phyloP scores from a whole-genome alignment of 2,113 vertebrate genomes.

The Progne subis region DNA sequence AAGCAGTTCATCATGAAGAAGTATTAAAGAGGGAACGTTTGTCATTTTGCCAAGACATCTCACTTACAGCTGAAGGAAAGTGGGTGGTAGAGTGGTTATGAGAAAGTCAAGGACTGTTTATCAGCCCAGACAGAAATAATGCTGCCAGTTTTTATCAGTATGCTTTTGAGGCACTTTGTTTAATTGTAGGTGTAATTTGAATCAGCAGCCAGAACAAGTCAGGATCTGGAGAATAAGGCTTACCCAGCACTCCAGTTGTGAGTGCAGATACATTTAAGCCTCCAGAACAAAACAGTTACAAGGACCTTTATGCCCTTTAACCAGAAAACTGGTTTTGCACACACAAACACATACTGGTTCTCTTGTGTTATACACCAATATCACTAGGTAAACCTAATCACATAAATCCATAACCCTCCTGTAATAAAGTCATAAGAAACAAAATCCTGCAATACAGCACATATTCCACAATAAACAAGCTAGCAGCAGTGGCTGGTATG shows the following conservation, averaged over 20 bases:
- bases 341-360: background rate
- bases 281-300: background rate
- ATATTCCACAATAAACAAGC: background rate
- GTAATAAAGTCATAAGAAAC: background rate
- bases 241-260: background rate
- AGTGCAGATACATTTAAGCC: background rate
- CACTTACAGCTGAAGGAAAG: background rate
- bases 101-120: slow-evolving; percentile 25
- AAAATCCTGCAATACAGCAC: background rate
- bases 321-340: background rate
- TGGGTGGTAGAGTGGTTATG: background rate
- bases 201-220: background rate
- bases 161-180: background rate
- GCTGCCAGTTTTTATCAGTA: slow-evolving; percentile 11
- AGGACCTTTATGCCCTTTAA: background rate
- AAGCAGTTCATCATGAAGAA: background rate
- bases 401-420: background rate
- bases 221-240: background rate
- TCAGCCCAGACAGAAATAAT: slow-evolving; percentile 22
- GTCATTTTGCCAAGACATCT: slow-evolving; percentile 34
- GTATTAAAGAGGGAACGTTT: background rate
- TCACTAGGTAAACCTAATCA: background rate
- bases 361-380: background rate
- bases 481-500: background rate
- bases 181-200: slow-evolving; percentile 2